phyloP scores from a whole-genome alignment of 2,113 vertebrate species.

The Euleptes europaea region DNA sequence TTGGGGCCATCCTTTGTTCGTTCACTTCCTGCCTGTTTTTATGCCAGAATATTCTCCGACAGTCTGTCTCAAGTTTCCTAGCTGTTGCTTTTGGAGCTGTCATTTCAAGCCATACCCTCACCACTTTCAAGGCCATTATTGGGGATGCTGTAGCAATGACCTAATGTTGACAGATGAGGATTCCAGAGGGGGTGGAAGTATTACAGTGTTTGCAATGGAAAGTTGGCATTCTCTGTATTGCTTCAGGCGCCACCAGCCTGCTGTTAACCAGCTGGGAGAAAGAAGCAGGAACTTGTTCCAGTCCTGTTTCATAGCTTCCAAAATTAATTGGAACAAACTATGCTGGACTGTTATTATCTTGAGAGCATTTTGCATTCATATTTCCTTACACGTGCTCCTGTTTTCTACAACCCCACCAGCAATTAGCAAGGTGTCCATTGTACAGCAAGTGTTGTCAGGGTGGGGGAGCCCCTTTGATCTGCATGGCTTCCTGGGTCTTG shows the following conservation, averaged over 20 bases:
- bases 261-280: neutral
- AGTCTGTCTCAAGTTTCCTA: neutral
- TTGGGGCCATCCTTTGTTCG: neutral
- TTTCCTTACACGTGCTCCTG: neutral
- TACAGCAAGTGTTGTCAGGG: neutral
- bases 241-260: neutral
- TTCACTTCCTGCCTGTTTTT: neutral
- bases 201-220: neutral
- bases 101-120: neutral
- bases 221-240: neutral
- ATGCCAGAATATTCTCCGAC: neutral
- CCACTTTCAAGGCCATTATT: neutral
- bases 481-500: neutral
- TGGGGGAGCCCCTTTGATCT: neutral
- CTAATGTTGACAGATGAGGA: neutral
- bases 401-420: neutral
- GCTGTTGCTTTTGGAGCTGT: conserved; percentile 6
- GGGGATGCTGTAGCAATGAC: neutral
- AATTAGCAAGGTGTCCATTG: neutral
- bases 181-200: neutral
- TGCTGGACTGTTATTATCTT: neutral
- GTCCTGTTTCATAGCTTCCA: neutral
- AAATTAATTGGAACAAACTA: neutral
- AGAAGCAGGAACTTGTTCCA: neutral
- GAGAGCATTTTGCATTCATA: neutral